These are phyloP conservation scores for Venturia canescens DNA, from an alignment of 1,140 invertebrate genomes.

Conservation along the genomic window DNA sequence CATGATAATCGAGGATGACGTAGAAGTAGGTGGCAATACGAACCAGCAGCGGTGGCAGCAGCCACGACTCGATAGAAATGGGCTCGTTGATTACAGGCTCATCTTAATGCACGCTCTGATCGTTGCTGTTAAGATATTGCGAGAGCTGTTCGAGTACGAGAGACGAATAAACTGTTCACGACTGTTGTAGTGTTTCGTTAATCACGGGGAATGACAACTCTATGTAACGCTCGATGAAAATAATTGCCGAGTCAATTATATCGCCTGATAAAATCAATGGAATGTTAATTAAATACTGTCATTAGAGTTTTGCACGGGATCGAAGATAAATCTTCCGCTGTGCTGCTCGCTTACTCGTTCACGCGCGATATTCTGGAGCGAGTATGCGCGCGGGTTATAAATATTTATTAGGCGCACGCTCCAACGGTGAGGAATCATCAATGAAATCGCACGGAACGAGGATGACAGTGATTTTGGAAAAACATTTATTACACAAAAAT, in stretches of 20 bases:
- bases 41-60: no score
- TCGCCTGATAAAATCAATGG: not conserved
- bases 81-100: not conserved
- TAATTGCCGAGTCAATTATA: not conserved
- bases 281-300: no score
- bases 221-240: not conserved
- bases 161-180: not conserved
- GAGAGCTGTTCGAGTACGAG: not conserved
- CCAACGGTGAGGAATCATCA: no score
- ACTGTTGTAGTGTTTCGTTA: not conserved
- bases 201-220: no score
- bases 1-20: not conserved
- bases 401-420: no score
- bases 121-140: not conserved
- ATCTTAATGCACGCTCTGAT: not conserved
- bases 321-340: no score
- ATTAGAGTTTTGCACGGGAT: no score
- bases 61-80: not conserved
- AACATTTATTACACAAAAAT: conserved; percentile 15
- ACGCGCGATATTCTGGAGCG: no score
- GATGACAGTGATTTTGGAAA: no score
- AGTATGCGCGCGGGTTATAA: no score
- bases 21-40: not conserved
- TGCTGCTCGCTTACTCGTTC: no score
- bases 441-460: no score